phyloP scores from a whole-genome alignment of 1,140 invertebrate species.

The Meloidogyne chitwoodi region DNA sequence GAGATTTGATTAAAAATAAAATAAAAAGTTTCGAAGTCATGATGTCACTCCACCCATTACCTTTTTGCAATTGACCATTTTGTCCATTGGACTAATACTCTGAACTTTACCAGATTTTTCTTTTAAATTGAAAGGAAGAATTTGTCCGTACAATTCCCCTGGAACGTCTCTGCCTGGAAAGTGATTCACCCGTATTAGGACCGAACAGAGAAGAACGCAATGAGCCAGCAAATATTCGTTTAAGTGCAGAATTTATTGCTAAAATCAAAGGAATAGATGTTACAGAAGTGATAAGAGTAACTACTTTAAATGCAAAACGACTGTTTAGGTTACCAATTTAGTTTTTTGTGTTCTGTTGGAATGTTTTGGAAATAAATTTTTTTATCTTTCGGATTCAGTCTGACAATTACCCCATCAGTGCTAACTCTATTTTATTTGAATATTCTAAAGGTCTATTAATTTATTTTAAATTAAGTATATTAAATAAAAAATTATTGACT shows the following conservation, averaged over 20 bases:
- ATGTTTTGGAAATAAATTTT: too few species aligned
- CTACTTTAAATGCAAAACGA: constrained; percentile 59
- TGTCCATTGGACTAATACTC: constrained; percentile 29
- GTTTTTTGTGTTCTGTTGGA: not conserved
- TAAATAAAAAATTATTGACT: too few species aligned
- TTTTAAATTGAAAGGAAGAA: not conserved
- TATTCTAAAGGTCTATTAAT: too few species aligned
- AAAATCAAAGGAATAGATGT: constrained; percentile 49
- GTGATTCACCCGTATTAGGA: constrained; percentile 47
- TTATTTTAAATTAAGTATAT: too few species aligned
- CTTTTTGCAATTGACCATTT: not conserved
- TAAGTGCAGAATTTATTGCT: constrained; percentile 61
- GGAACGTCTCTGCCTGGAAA: constrained; percentile 44
- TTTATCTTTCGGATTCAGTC: too few species aligned
- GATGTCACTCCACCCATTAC: too few species aligned
- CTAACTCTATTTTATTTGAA: too few species aligned
- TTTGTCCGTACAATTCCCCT: constrained; percentile 31
- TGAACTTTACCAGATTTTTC: too few species aligned
- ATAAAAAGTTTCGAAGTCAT: too few species aligned
- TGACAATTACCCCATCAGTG: too few species aligned
- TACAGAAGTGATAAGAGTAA: constrained; percentile 54
- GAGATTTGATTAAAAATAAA: not conserved
- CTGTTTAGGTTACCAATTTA: constrained; percentile 17
- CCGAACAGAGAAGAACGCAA: constrained; percentile 52
- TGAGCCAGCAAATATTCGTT: constrained; percentile 60